These are phyloP conservation scores for Oligia fasciuncula DNA, from an alignment of 2,888 invertebrate genomes.

Conservation along the genomic window DNA sequence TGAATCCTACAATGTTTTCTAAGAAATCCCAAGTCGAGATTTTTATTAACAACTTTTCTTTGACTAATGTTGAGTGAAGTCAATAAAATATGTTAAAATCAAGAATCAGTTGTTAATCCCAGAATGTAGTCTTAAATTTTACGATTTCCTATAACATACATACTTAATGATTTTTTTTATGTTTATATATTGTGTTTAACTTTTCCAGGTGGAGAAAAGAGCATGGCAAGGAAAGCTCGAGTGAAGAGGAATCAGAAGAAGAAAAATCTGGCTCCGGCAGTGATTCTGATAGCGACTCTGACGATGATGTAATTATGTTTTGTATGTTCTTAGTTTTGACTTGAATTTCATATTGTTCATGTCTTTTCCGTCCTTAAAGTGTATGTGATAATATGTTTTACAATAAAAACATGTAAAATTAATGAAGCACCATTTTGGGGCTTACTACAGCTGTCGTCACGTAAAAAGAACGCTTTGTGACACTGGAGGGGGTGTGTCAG, in stretches of 20 bases:
- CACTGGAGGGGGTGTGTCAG: too few species aligned
- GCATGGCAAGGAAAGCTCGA: constrained; percentile 89
- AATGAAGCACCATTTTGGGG: not conserved
- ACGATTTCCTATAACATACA: not conserved
- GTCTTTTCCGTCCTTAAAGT: not conserved
- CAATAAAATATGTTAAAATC: not conserved
- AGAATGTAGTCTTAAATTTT: not conserved
- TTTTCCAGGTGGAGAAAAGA: constrained; percentile 89
- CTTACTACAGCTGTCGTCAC: not conserved
- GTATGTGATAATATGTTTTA: not conserved
- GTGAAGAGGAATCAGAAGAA: constrained; percentile 91
- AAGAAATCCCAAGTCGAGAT: too few species aligned
- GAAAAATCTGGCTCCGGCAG: constrained; percentile 90
- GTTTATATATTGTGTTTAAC: not conserved
- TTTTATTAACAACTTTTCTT: not conserved
- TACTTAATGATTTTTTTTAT: not conserved
- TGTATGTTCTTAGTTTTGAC: constrained; percentile 34
- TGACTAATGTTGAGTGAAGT: not conserved
- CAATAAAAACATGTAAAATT: not conserved
- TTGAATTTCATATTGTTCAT: constrained; percentile 19
- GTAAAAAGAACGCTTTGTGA: too few species aligned
- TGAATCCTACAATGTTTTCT: not conserved
- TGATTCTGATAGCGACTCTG: constrained; percentile 90
- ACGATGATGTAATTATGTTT: constrained; percentile 85
- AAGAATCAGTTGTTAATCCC: not conserved